These are phyloP conservation scores for Drosophila nr. perissopoda DNA, from an alignment of 2,888 invertebrate genomes.

Conservation along the genomic window DNA sequence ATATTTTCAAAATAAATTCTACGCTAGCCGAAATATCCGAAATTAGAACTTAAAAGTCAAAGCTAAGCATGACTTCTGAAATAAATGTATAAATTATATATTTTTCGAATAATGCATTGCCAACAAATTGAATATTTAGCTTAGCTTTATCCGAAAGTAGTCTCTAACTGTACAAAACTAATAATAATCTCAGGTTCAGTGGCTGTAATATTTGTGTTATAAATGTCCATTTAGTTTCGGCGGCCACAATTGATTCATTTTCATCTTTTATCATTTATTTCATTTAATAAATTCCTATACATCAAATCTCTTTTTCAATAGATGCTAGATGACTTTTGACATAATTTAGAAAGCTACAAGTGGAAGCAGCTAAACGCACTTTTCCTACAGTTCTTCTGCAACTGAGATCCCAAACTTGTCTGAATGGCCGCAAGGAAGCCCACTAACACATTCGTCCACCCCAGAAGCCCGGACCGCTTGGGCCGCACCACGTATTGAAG, in stretches of 20 bases:
- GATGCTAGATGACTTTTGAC: neutral
- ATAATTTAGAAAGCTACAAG: constrained; percentile 24
- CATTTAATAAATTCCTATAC: neutral
- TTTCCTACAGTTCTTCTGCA: constrained; percentile 29
- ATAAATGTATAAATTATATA: neutral
- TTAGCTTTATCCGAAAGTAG: neutral
- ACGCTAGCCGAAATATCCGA: neutral
- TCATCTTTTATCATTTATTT: too few relatives aligned
- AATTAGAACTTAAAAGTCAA: neutral
- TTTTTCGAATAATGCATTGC: neutral
- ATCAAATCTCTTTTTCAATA: neutral
- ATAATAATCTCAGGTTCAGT: neutral
- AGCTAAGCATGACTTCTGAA: constrained; percentile 6
- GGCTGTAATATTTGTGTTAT: neutral
- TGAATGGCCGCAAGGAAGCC: neutral
- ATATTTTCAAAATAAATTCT: neutral
- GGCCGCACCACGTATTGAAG: constrained; percentile 49
- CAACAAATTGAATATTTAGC: neutral
- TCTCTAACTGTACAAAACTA: neutral
- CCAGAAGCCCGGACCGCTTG: constrained; percentile 57
- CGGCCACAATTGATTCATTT: neutral
- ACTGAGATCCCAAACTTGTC: constrained; percentile 12
- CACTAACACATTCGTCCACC: constrained; percentile 37
- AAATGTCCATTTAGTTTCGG: neutral
- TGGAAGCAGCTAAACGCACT: neutral